These are phyloP conservation scores for Eremophila alpestris DNA, from an alignment of 2,797 vertebrate species.

Conservation along the genomic window DNA sequence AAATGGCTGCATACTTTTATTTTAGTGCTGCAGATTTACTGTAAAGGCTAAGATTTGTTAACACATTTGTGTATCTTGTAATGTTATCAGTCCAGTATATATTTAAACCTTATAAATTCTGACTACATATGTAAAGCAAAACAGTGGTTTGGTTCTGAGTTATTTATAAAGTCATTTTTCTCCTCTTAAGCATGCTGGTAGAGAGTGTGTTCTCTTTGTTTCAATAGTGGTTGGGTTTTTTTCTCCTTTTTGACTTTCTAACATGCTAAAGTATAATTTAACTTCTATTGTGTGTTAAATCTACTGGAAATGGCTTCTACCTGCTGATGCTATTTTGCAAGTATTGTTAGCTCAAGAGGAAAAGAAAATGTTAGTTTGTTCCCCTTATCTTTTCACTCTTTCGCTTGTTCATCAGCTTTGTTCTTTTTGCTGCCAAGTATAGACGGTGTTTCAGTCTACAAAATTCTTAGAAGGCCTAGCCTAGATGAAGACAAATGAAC, in stretches of 20 bases:
- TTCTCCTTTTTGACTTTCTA: background rate
- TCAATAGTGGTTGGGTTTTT: fast-evolving
- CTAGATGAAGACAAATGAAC: background rate
- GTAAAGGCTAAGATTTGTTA: background rate
- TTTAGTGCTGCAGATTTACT: background rate
- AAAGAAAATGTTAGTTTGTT: background rate
- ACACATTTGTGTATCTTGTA: background rate
- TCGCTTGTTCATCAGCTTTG: background rate
- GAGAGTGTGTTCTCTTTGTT: background rate
- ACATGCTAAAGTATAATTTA: background rate
- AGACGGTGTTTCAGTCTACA: background rate
- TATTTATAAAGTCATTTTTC: background rate
- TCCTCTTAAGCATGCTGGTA: background rate
- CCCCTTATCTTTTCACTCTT: background rate
- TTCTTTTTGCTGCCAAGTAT: background rate
- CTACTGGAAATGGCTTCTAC: background rate
- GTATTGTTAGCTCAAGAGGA: background rate
- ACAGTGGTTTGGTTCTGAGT: background rate
- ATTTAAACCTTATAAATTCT: background rate
- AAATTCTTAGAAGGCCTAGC: background rate
- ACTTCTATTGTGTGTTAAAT: background rate
- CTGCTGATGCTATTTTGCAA: background rate
- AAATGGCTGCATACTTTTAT: background rate
- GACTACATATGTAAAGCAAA: background rate
- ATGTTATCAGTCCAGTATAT: fast-evolving